Percentiles rank a stretch among this genome's conserved stretches.
phyloP scores from a whole-genome alignment of 2,113 vertebrate species.

The Nesoenas mayeri region DNA sequence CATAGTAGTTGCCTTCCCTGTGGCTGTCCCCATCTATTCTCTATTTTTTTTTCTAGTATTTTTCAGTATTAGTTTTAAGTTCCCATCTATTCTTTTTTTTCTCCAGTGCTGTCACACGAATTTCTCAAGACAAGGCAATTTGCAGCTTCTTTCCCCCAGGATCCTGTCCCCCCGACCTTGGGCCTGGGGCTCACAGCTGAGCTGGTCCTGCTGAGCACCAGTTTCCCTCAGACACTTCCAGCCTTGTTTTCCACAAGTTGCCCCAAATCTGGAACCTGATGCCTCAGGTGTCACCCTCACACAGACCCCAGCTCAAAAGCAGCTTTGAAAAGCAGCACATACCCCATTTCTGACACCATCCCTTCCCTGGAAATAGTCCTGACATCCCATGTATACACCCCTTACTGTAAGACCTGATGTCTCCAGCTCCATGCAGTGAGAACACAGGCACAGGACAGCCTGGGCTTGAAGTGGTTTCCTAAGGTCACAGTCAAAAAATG shows the following conservation, averaged over 20 bases:
- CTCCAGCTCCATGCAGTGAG: neutral
- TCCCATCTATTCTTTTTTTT: neutral
- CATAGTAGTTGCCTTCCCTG: neutral
- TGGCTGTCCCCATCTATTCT: neutral
- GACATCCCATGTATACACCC: neutral
- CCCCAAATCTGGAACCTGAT: neutral
- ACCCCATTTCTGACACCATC: accelerated
- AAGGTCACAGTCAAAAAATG: neutral
- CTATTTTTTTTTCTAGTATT: neutral
- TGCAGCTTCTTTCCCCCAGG: neutral
- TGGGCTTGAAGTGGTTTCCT: neutral
- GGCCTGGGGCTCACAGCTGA: neutral
- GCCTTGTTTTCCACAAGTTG: neutral
- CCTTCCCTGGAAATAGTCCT: neutral
- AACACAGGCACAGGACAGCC: neutral
- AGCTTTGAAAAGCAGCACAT: neutral
- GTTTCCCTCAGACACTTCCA: neutral
- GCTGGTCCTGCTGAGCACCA: neutral
- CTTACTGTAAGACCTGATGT: neutral
- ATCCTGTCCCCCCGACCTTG: neutral
- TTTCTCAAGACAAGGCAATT: neutral
- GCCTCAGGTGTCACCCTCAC: neutral
- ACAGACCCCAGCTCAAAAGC: neutral
- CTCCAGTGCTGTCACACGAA: neutral
- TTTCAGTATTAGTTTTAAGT: neutral